A percentile compares a stretch with the other conserved stretches of the same genome.
phyloP scores from a whole-genome alignment of 1,140 invertebrate species.

The Oryctes rhinoceros region DNA sequence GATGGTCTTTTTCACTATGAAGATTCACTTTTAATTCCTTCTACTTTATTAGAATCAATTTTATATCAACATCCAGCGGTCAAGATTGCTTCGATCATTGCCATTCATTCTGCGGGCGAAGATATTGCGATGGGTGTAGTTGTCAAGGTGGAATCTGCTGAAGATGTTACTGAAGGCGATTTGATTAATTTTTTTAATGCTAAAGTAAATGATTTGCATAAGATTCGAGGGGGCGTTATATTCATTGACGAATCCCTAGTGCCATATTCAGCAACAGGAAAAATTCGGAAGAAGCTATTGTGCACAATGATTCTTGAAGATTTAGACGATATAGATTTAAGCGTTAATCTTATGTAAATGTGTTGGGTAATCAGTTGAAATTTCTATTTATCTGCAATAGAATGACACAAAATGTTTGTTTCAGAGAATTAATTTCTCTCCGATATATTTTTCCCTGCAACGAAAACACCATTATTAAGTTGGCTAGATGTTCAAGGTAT shows the following conservation, averaged over 20 bases:
- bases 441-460: no score
- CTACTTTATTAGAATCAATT: slow-evolving; percentile 69
- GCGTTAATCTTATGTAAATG: background rate
- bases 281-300: background rate
- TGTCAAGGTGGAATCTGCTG: slow-evolving; percentile 55
- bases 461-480: no score
- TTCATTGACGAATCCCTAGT: background rate
- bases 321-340: background rate
- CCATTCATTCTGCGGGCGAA: slow-evolving; percentile 68
- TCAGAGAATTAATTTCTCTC: no score
- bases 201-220: background rate
- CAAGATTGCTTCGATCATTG: slow-evolving; percentile 72
- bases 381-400: background rate
- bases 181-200: background rate
- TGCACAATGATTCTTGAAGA: background rate
- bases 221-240: background rate
- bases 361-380: no score
- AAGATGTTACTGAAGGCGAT: background rate
- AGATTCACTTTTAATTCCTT: slow-evolving; percentile 61
- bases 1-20: slow-evolving; percentile 80
- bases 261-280: background rate
- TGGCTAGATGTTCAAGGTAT: no score
- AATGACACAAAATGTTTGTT: no score
- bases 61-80: slow-evolving; percentile 70
- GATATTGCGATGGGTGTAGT: slow-evolving; percentile 74